Evolutionary conservation across 2,888 invertebrate species (phyloP), one percentile per base, ranked within the genome.

Genomic region (Ryuthela nishihirai): DNA sequence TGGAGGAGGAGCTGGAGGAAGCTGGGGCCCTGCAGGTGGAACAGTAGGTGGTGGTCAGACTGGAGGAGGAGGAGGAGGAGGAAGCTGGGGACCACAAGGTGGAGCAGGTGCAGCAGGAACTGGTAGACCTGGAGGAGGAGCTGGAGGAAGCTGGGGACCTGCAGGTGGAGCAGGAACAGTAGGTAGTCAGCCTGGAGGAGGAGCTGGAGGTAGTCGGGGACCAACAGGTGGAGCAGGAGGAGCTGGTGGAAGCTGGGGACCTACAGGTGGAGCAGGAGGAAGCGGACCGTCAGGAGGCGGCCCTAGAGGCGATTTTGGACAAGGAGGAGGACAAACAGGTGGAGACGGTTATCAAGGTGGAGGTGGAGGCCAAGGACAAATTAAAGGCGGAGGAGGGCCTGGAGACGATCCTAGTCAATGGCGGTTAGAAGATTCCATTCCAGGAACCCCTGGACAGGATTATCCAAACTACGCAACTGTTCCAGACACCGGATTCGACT

Each of bases 391-490:
- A 2, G 61, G 47, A 26, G 39, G 44, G 0, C 25, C 35, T 3
- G 42, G 25, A 0, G 54, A 42, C 36, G 54, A 48, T 18, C 26
- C 48, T 5, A 40, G 48, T 1, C 44, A 38, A 17, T 46, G 59
- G 48, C 21, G 60, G 7, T 23, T 54, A 23, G 54, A 55, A 47
- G 50, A 50, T 40, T 50, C 62, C 4, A 82, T 84, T 43, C 84
- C 84, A 5, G 84, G 84, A 0, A 81, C 83, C 67, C 83, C 84
- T 2, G 83, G 82, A 18, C 74, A 75, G 29, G 84, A 84, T 73
- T 85, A 84, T 70, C 83, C 83, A 1, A 80, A 81, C 18, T 78
- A 81, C 26, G 77, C 77, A 42, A 73, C 72, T 1, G 52, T 64
- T 25, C 67, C 67, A 2, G 38, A 50, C 9, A 67, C 67, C 1